A percentile compares a stretch with the other conserved stretches of the same genome.
These are phyloP conservation scores for Rhagium mordax DNA, from an alignment of 2,888 invertebrate genomes.

Conservation along the genomic window DNA sequence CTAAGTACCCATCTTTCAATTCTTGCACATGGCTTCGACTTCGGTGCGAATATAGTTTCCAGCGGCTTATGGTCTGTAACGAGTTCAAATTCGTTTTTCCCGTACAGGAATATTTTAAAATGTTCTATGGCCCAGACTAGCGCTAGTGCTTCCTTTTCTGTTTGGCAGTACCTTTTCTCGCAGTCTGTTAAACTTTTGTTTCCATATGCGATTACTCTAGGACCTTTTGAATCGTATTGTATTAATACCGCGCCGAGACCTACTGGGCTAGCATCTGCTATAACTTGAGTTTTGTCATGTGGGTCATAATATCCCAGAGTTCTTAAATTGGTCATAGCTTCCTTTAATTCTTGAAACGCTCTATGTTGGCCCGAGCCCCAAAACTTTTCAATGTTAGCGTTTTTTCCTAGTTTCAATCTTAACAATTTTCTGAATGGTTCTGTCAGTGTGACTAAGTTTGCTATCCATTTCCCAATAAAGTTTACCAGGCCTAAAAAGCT, in stretches of 20 bases:
- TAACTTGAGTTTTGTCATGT: neutral
- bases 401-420: constrained; percentile 57
- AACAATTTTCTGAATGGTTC: constrained; percentile 56
- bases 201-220: constrained; percentile 50
- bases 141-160: constrained; percentile 63
- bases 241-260: constrained; percentile 53
- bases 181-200: constrained; percentile 51
- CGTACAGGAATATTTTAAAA: constrained; percentile 45
- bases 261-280: constrained; percentile 40
- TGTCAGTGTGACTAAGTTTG: too few species aligned
- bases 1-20: too few species aligned
- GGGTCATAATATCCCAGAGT: neutral
- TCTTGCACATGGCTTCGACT: neutral
- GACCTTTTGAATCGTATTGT: constrained; percentile 43
- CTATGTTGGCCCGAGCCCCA: constrained; percentile 52
- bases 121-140: constrained; percentile 64
- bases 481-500: too few species aligned
- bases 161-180: constrained; percentile 59
- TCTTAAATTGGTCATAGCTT: constrained; percentile 36
- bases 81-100: constrained; percentile 21
- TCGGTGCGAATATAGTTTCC: neutral
- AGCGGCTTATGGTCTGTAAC: constrained; percentile 49
- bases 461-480: too few species aligned
- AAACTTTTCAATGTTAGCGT: too few species aligned
- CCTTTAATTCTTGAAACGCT: constrained; percentile 33